Evolutionary conservation across 2,888 invertebrate species (phyloP), one percentile per base, ranked within the genome.

Genomic region (Plagodis dolabraria): DNA sequence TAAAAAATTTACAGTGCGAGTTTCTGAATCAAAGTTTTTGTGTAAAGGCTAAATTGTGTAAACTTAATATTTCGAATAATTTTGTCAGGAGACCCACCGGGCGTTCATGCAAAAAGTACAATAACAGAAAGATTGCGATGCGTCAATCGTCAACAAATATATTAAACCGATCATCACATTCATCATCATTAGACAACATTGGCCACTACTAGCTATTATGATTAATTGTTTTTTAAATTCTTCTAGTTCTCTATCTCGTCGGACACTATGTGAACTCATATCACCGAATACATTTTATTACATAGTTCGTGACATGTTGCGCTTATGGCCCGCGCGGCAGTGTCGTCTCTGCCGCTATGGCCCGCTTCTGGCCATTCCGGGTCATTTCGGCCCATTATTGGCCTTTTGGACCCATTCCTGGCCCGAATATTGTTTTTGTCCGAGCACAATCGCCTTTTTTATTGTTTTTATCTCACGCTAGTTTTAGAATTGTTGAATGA

Each of bases 301-400:
- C 64, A 67, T 65, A 74, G 74, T 66, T 74, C 68, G 76, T 76
- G 80, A 77, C 79, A 80, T 76, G 79, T 78, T 79, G 79, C 64
- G 69, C 71, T 74, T 77, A 79, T 78, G 65, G 71, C 63, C 58
- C 67, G 56, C 64, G 55, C 46, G 59, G 67, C 70, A 66, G 69
- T 72, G 56, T 62, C 67, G 70, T 51, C 47, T 60, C 65, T 60
- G 63, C 65, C 62, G 63, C 64, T 69, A 72, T 69, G 63, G 71
- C 64, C 69, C 65, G 70, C 72, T 74, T 63, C 35, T 60, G 64
- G 33, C 53, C 53, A 57, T 53, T 60, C 38, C 10, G 35, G 57
- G 53, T 67, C 54, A 65, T 72, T 74, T 67, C 60, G 62, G 68
- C 52, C 69, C 70, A 68, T 74, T 67, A 73, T 67, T 60, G 65